Percentiles rank a stretch among this genome's conserved stretches.
phyloP scores from a whole-genome alignment of 2,797 vertebrate genomes.

The Anableps anableps region DNA sequence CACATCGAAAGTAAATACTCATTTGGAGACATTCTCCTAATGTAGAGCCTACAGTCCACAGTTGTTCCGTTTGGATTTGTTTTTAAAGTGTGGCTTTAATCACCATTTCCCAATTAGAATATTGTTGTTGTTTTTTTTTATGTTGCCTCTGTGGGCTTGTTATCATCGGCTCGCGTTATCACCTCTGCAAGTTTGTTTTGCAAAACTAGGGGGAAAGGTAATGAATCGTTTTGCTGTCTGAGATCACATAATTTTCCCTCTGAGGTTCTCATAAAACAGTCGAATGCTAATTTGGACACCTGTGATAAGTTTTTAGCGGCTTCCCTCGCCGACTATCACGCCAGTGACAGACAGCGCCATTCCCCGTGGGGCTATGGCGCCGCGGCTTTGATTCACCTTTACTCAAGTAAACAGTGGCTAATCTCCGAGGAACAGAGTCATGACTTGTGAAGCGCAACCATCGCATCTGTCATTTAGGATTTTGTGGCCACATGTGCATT shows the following conservation, averaged over 20 bases:
- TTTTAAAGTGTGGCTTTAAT: slow-evolving; percentile 58
- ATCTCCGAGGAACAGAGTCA: slow-evolving; percentile 49
- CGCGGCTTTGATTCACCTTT: slow-evolving; percentile 45
- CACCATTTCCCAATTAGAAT: slow-evolving; percentile 64
- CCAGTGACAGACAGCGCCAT: slow-evolving; percentile 36
- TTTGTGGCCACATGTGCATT: slow-evolving; percentile 19
- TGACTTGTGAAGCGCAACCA: slow-evolving; percentile 51
- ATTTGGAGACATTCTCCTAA: slow-evolving; percentile 61
- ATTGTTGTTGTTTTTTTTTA: slow-evolving; percentile 51
- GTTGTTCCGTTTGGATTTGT: slow-evolving; percentile 17
- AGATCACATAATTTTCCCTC: slow-evolving; percentile 64
- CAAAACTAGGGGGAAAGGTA: slow-evolving; percentile 52
- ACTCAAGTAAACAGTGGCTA: slow-evolving; percentile 52
- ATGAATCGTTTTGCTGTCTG: slow-evolving; percentile 65
- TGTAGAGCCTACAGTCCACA: slow-evolving; percentile 52
- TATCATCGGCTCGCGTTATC: slow-evolving; percentile 59
- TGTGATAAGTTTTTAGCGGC: slow-evolving; percentile 57
- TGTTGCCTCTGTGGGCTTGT: slow-evolving; percentile 65
- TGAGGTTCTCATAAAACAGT: slow-evolving; percentile 52
- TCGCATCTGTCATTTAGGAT: slow-evolving; percentile 44
- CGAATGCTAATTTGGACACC: slow-evolving; percentile 59
- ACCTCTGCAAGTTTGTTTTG: slow-evolving; percentile 72
- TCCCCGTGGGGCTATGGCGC: slow-evolving; percentile 40
- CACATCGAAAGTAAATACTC: slow-evolving; percentile 67
- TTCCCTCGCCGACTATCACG: slow-evolving; percentile 45